Evolutionary conservation across 2,113 vertebrate species (phyloP).

Genomic region (human (Homo sapiens)): DNA sequence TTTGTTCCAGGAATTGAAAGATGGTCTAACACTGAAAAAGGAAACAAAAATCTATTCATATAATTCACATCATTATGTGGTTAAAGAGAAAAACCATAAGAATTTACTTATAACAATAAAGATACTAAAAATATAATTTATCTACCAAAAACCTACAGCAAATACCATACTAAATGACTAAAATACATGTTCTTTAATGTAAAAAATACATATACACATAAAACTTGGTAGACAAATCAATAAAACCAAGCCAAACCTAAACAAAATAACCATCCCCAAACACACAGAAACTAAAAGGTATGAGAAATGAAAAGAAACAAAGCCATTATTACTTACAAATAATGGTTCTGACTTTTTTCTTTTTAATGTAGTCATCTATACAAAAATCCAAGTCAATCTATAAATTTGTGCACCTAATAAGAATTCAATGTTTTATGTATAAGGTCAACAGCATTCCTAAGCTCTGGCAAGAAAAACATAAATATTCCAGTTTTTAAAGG

Average conservation of each 20-base stretch:
- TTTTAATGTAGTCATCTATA: background rate
- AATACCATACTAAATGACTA: background rate
- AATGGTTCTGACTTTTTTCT: background rate
- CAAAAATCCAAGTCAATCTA: background rate
- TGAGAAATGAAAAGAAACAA: background rate
- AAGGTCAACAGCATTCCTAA: background rate
- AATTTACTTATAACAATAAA: background rate
- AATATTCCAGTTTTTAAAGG: background rate
- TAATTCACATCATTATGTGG: background rate
- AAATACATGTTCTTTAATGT: background rate
- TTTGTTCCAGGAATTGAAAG: background rate
- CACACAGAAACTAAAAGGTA: background rate
- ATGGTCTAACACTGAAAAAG: background rate
- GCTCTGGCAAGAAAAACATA: background rate
- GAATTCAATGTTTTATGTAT: background rate
- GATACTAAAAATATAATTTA: background rate
- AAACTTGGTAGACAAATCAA: background rate
- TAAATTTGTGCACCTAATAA: background rate
- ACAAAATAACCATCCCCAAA: background rate
- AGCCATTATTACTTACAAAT: background rate
- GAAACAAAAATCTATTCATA: background rate
- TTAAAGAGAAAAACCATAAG: background rate
- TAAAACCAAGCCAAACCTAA: background rate
- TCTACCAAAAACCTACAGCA: background rate
- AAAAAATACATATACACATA: background rate